These are phyloP conservation scores for Drosophila sturtevanti DNA, from an alignment of 1,140 invertebrate species.

Conservation along the genomic window DNA sequence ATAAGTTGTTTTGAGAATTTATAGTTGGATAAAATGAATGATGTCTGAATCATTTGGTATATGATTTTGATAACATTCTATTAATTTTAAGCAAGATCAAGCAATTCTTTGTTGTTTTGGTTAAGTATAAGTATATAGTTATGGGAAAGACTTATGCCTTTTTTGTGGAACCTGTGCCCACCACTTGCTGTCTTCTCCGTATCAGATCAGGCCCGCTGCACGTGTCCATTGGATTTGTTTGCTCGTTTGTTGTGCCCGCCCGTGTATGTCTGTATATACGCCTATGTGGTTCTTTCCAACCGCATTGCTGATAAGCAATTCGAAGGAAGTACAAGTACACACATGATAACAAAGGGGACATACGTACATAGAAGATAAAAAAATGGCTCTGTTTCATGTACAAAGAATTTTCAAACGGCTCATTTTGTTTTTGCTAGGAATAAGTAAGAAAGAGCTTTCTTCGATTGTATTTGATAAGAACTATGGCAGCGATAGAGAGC, in stretches of 20 bases:
- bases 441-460: slow-evolving; percentile 38
- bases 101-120: background rate
- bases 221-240: slow-evolving; percentile 17
- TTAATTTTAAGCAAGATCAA: no score
- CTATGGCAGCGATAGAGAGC: background rate
- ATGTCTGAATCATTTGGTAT: no score
- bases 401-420: slow-evolving; percentile 41
- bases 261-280: background rate
- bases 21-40: background rate
- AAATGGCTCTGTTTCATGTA: slow-evolving; percentile 44
- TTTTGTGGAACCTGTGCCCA: background rate
- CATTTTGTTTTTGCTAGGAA: slow-evolving; percentile 40
- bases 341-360: slow-evolving; percentile 16
- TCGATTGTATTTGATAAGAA: slow-evolving; percentile 40
- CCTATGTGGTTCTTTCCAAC: slow-evolving; percentile 37
- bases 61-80: no score
- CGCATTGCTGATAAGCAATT: slow-evolving; percentile 56
- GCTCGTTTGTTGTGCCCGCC: background rate
- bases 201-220: background rate
- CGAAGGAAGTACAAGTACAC: slow-evolving; percentile 54
- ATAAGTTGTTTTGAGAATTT: background rate
- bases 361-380: slow-evolving; percentile 64
- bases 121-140: background rate
- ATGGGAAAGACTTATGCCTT: no score
- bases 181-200: background rate